A percentile compares a stretch with the other conserved stretches of the same genome.
These are phyloP conservation scores for Sturmia bella DNA, from an alignment of 2,888 invertebrate genomes.

Conservation along the genomic window DNA sequence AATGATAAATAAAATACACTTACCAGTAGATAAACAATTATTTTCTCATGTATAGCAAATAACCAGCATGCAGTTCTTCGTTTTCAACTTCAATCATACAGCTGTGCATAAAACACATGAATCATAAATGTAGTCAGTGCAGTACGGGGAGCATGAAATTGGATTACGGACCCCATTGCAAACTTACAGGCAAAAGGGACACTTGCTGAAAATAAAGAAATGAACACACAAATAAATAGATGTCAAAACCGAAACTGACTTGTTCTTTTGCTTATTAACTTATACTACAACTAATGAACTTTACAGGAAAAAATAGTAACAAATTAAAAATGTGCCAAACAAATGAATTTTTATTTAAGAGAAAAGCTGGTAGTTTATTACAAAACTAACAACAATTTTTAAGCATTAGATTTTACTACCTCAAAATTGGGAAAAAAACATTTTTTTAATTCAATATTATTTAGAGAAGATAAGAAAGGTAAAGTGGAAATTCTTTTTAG, in stretches of 20 bases:
- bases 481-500: too few relatives aligned
- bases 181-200: conserved; percentile 18
- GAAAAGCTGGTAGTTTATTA: too few relatives aligned
- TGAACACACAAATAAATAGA: not conserved
- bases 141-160: conserved; percentile 36
- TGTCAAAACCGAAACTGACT: not conserved
- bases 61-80: conserved; percentile 16
- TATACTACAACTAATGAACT: conserved; percentile 47
- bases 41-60: conserved; percentile 16
- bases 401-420: too few relatives aligned
- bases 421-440: too few relatives aligned
- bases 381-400: too few relatives aligned
- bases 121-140: not conserved
- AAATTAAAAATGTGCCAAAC: conserved; percentile 32
- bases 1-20: not conserved
- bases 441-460: too few relatives aligned
- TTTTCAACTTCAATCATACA: not conserved
- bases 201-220: not conserved
- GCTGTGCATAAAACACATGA: not conserved
- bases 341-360: too few relatives aligned
- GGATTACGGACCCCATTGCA: conserved; percentile 43
- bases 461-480: too few relatives aligned
- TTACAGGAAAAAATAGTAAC: conserved; percentile 18
- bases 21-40: conserved; percentile 37
- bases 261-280: not conserved